phyloP scores from a whole-genome alignment of 2,113 vertebrate genomes.

The Etheostoma cragini region DNA sequence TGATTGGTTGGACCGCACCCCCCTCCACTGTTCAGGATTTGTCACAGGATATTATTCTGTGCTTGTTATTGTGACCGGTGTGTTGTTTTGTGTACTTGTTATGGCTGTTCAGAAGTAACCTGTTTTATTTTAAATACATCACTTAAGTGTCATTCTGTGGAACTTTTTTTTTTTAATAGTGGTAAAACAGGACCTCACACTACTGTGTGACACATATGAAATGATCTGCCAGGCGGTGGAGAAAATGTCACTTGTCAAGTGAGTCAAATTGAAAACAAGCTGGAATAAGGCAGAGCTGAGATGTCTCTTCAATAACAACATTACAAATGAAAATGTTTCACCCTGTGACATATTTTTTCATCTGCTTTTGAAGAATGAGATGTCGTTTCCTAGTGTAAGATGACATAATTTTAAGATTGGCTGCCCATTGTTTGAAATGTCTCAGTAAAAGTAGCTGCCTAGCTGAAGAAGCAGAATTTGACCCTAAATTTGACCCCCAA shows the following conservation, averaged over 20 bases:
- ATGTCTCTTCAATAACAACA: neutral
- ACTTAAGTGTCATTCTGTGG: too few relatives aligned
- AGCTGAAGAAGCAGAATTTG: neutral
- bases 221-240: neutral
- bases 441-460: neutral
- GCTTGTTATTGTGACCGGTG: too few relatives aligned
- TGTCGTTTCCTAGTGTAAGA: neutral
- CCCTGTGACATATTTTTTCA: neutral
- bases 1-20: too few relatives aligned
- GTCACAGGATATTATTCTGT: too few relatives aligned
- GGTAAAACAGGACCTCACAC: too few relatives aligned
- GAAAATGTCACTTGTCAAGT: neutral
- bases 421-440: neutral
- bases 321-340: slow-evolving; percentile 1
- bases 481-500: neutral
- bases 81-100: too few relatives aligned
- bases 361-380: neutral
- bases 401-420: neutral
- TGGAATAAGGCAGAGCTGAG: neutral
- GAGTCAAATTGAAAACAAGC: neutral
- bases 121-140: too few relatives aligned
- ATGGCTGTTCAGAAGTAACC: too few relatives aligned
- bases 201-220: too few relatives aligned
- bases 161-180: too few relatives aligned
- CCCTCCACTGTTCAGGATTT: too few relatives aligned